Conservation (phyloP, 2,888 invertebrate genomes). For the Rhingia rostrata region DNA sequence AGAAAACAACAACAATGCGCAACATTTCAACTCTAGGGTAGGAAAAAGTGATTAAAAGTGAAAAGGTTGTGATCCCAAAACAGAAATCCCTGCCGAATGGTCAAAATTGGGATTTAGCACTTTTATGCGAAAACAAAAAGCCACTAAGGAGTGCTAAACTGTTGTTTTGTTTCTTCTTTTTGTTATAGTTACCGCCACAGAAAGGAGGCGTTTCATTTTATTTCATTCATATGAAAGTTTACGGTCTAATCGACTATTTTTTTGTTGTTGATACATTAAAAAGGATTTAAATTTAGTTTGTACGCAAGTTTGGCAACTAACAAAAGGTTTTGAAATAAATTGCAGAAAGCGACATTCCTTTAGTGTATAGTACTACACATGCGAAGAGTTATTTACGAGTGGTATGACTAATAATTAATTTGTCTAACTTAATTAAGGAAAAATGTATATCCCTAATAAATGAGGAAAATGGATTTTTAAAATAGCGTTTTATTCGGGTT, state of each 20-base stretch:
- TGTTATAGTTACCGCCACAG: not conserved
- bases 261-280: not conserved
- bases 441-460: no score
- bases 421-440: no score
- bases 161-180: not conserved
- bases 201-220: constrained; percentile 2
- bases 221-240: not conserved
- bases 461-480: no score
- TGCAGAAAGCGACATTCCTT: no score
- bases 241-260: constrained; percentile 1
- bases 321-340: not conserved
- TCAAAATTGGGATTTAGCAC: constrained; percentile 11
- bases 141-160: not conserved
- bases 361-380: no score
- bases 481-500: no score
- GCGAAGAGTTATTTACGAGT: no score
- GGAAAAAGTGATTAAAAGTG: constrained; percentile 6
- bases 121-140: constrained; percentile 11
- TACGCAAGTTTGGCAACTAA: not conserved
- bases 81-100: constrained; percentile 19
- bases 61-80: constrained; percentile 21
- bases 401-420: no score
- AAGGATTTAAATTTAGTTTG: not conserved
- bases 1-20: not conserved
- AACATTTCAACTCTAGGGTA: not conserved